A percentile compares a stretch with the other conserved stretches of the same genome.
These are phyloP conservation scores for Anguilla obscura DNA, from an alignment of 2,797 vertebrate genomes.

Conservation along the genomic window DNA sequence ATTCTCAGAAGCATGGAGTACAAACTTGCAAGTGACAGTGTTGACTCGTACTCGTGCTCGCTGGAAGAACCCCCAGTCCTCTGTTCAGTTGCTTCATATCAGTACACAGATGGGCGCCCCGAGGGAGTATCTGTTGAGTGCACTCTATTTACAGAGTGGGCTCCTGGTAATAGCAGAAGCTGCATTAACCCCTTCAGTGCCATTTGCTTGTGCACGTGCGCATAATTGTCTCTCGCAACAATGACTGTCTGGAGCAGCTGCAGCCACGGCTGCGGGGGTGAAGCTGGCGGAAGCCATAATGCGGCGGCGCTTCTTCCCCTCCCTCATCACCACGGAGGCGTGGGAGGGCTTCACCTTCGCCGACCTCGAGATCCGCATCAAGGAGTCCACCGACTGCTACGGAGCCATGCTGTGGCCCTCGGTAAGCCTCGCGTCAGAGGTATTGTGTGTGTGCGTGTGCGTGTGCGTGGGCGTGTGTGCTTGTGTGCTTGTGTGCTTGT, in stretches of 20 bases:
- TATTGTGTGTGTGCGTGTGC: too few relatives aligned
- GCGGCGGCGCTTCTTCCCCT: constrained; percentile 77
- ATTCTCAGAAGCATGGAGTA: neutral
- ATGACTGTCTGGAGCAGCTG: too few relatives aligned
- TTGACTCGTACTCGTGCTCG: neutral
- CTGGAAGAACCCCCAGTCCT: neutral
- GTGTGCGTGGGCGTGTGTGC: neutral
- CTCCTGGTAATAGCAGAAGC: neutral
- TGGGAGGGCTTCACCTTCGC: constrained; percentile 90
- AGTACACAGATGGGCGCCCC: neutral
- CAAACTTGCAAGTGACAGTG: neutral
- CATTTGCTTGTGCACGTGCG: neutral
- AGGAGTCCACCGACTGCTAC: constrained; percentile 85
- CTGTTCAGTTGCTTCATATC: neutral
- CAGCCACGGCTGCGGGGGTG: constrained; percentile 57
- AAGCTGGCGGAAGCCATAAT: constrained; percentile 81
- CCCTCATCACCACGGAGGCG: constrained; percentile 63
- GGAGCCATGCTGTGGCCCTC: constrained; percentile 96
- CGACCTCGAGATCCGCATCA: constrained; percentile 85
- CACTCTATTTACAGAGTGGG: neutral
- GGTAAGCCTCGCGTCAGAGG: constrained; percentile 62
- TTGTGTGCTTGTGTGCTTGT: too few relatives aligned
- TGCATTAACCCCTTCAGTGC: neutral
- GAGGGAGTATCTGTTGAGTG: neutral
- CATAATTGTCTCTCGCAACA: neutral